These are phyloP conservation scores for Echinometra lucunter DNA, from an alignment of 53 echinoderm and acorn worm genomes.

Conservation along the genomic window DNA sequence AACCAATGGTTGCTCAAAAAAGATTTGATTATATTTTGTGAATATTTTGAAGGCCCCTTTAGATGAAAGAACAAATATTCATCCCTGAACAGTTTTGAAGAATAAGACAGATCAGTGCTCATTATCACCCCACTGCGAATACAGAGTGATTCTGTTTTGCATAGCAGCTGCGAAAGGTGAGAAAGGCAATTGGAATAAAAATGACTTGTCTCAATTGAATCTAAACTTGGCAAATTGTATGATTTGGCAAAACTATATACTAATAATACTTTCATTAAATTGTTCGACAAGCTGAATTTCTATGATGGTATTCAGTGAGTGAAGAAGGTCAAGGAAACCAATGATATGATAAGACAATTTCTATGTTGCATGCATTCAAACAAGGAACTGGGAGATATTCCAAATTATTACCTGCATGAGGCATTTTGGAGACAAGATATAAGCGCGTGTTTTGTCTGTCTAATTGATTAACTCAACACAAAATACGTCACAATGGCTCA, in stretches of 20 bases:
- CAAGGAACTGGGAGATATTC: not conserved
- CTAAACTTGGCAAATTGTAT: slow-evolving; percentile 27
- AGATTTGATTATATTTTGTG: no score
- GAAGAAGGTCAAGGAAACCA: not conserved
- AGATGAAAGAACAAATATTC: no score
- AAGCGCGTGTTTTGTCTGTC: no score
- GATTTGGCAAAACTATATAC: slow-evolving; percentile 19
- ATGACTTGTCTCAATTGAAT: slow-evolving; percentile 29
- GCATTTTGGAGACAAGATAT: no score
- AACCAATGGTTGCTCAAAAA: no score
- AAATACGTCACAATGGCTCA: no score
- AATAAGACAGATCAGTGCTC: not conserved
- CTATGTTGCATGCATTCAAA: not conserved
- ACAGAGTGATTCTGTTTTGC: not conserved
- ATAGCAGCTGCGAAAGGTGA: slow-evolving; percentile 18
- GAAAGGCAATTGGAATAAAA: slow-evolving; percentile 6
- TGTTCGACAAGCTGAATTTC: not conserved
- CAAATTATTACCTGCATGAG: no score
- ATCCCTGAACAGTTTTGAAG: no score
- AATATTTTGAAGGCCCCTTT: no score
- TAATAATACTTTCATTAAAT: not conserved
- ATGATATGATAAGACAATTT: not conserved
- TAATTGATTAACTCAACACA: no score
- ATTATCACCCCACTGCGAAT: not conserved
- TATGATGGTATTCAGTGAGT: not conserved